Evolutionary conservation across 2,113 vertebrate species (phyloP), one percentile per base, ranked within the genome.

Genomic region (Protobothrops mucrosquamatus): DNA sequence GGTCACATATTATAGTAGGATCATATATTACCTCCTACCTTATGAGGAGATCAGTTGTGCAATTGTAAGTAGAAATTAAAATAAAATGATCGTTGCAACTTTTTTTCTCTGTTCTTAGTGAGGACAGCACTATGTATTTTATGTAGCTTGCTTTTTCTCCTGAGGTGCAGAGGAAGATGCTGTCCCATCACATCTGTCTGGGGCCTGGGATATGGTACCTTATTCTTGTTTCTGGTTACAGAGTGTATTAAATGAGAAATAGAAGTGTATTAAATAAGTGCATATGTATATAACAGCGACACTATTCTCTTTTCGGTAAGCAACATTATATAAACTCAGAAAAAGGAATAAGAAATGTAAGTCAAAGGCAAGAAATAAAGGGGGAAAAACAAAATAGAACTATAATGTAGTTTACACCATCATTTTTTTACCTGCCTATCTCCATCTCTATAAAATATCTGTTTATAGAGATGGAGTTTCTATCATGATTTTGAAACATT

Each of bases 31-130:
- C 2, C 34, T 9, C 18, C 46, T 29, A 9, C 0, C 61, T 46
- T 69, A 9, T 0, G 87, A 94, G 85, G 74, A 23, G 2, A 43
- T 59, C 51, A 87, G 89, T 92, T 89, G 56, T 55, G 10, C 1
- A 6, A 2, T 2, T 94, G 48, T 24, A 90, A 43, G 57, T 92
- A 39, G 43, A 93, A 91, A 57, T 85, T 0, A 74, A 95, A 94
- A 81, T 23, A 89, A 93, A 94, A 95, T 6, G 18, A 20, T 20
- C 20, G n/a, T 15, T 69, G 29, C 64, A 34, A 74, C 18, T 34
- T 7, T 34, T 6, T 81, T 6, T 39, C 69, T 39, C n/a, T 81
- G 15, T 81, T 81, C n/a, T 81, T 39, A 74, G 39, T 74, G 34
- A 39, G n/a, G n/a, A 81, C n/a, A 81, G n/a, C 69, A 39, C 15